Base-by-base conservation (phyloP, 2,888 invertebrate genomes). In the Caenorhabditis sp. region DNA sequence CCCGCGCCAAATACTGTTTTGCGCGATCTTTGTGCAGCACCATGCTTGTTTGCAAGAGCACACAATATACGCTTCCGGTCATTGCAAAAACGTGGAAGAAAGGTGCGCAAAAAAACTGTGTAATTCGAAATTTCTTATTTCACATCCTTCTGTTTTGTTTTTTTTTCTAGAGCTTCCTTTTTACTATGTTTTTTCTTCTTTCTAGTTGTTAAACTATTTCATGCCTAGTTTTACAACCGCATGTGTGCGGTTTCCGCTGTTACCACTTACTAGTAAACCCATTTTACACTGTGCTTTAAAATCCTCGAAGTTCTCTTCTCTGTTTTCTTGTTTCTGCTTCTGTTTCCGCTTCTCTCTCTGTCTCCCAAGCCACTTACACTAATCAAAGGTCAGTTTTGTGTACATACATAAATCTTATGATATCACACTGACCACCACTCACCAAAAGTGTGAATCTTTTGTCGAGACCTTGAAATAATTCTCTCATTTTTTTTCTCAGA, bases 41-140 rank as follows among this genome's bases (percentile, higher is more conserved):
- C 35, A 50, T 72, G 74, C 58, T 20, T 74, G 67, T 76, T 76
- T 76, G 76, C 61, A 53, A 67, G 20, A 53, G 61, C 51, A 47
- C 28, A 76, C 76, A 67, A 76, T 61, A 53, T 61, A 61, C 61
- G 74, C 64, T 74, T 74, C 74, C 74, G 74, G 74, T 65, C 65
- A 74, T n/a, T n/a, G 61, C 18, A 60, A 11, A 44, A 18, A 76
- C 67, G 76, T 76, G 76, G 61, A 76, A 47, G 3, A 67, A 76
- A 47, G 3, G 51, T 65, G 64, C 60, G 40, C 65, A 26, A 26
- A 28, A 55, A 53, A 62, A 44, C n/a, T 32, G n/a, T n/a, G n/a
- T n/a, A n/a, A n/a, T n/a, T n/a, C n/a, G n/a, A n/a, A n/a, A n/a
- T n/a, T n/a, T n/a, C n/a, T n/a, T n/a, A n/a, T n/a, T n/a, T n/a